Evolutionary conservation across 2,888 invertebrate species (phyloP).

Genomic region (Morpho helenor): DNA sequence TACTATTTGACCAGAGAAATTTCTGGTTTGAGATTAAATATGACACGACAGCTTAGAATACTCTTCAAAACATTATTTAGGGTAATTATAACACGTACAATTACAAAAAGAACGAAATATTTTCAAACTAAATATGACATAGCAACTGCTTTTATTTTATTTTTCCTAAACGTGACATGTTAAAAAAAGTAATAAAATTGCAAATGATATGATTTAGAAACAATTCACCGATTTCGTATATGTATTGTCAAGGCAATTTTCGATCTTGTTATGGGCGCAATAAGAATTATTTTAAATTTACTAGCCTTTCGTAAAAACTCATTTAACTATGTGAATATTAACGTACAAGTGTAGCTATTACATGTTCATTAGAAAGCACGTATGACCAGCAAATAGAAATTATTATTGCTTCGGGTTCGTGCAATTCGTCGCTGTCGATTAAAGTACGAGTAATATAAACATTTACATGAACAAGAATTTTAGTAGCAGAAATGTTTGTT

Average conservation of each 20-base stretch:
- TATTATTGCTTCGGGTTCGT: neutral
- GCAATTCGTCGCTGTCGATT: no score
- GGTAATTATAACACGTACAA: no score
- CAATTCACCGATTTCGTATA: neutral
- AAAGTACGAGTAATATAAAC: no score
- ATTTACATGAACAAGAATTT: no score
- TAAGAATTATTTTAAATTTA: neutral
- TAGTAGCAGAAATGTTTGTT: no score
- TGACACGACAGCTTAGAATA: no score
- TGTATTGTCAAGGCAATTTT: neutral
- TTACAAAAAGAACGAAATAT: no score
- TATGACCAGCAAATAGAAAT: slow-evolving; percentile 6
- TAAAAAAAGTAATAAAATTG: neutral
- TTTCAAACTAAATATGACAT: no score
- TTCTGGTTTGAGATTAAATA: no score
- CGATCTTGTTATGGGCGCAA: neutral
- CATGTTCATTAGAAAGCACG: slow-evolving; percentile 9
- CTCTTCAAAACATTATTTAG: no score
- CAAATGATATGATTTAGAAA: neutral
- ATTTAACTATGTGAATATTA: slow-evolving; percentile 6
- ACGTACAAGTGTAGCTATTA: slow-evolving; percentile 1
- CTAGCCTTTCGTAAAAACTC: neutral
- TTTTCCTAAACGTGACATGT: neutral
- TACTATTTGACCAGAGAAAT: no score
- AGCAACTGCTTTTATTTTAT: neutral